Base-by-base conservation (phyloP, 2,113 vertebrate genomes). In the Kryptolebias marmoratus region DNA sequence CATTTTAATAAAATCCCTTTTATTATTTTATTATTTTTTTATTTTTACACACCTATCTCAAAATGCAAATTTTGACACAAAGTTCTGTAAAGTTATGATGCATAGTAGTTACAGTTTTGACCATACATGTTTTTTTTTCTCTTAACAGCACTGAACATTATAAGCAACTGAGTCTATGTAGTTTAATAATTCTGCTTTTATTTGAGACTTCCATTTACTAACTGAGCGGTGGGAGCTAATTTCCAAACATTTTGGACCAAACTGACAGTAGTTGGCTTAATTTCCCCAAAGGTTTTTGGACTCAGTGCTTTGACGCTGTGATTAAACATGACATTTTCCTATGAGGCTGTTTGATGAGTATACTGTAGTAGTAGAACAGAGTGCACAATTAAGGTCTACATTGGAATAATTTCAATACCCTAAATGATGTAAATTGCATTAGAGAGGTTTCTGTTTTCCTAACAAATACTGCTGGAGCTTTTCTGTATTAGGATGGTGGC, bases 321-420 rank as follows among this genome's bases (percentile, higher is more conserved):
- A 80, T 79, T 84, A 78, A 83, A 39, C 45, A 61, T 13, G 2
- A 48, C 22, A 55, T 82, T 75, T 80, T 61, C 55, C 36, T 48
- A 32, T 50, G 52, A 64, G 61, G 54, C 28, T 54, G 47, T 82
- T 79, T 72, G 68, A 74, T 81, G 62, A 74, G 72, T 68, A 31
- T 60, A 22, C 31, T 42, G 31, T 65, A 53, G 68, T 31, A 53
- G 30, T 3, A 39, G 9, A 48, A 58, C 5, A 42, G 47, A 45
- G 60, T 55, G n/a, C 63, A 79, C 52, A 68, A 68, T 73, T 74
- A 58, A 68, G 53, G 42, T 54, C 28, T 31, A 52, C 47, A 63
- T 5, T 49, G 11, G 42, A 73, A 64, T 71, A 0, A 58, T 56
- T 80, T 80, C 30, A 71, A 71, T 69, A 53, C 69, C 64, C 47